Evolutionary conservation across 2,797 vertebrate species (phyloP).

Genomic region (Meda fulgida): DNA sequence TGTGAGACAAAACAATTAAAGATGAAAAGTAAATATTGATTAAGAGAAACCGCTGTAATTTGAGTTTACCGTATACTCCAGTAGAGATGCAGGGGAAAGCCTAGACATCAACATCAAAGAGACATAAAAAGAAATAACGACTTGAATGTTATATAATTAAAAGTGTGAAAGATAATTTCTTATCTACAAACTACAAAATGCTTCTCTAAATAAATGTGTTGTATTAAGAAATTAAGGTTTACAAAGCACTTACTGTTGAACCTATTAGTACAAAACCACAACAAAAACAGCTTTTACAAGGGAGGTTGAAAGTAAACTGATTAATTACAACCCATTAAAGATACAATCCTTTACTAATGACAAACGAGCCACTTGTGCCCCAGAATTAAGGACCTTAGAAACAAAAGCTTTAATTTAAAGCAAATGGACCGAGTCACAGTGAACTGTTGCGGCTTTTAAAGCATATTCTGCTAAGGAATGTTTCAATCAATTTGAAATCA

Average conservation of each 20-base stretch:
- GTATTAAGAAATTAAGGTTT: conserved; percentile 17
- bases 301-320: conserved; percentile 31
- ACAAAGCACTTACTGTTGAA: conserved; percentile 31
- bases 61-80: conserved; percentile 79
- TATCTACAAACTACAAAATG: not conserved
- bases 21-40: conserved; percentile 18
- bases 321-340: conserved; percentile 47
- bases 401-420: conserved; percentile 33
- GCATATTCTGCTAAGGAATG: not conserved
- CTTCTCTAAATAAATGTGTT: conserved; percentile 15
- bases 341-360: conserved; percentile 43
- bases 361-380: conserved; percentile 8
- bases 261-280: conserved; percentile 27
- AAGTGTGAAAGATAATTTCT: not conserved
- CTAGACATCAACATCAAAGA: conserved; percentile 65
- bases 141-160: conserved; percentile 6
- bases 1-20: conserved; percentile 16
- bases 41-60: conserved; percentile 8
- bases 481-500: not conserved
- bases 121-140: conserved; percentile 58
- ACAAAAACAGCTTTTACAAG: conserved; percentile 44
- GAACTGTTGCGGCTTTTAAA: conserved; percentile 4
- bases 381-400: conserved; percentile 16
- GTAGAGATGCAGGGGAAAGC: conserved; percentile 84
- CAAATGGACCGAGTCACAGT: conserved; percentile 26